A percentile compares a stretch with the other conserved stretches of the same genome.
These are phyloP conservation scores for Gryon sp. DNA, from an alignment of 1,140 invertebrate species.

Conservation along the genomic window DNA sequence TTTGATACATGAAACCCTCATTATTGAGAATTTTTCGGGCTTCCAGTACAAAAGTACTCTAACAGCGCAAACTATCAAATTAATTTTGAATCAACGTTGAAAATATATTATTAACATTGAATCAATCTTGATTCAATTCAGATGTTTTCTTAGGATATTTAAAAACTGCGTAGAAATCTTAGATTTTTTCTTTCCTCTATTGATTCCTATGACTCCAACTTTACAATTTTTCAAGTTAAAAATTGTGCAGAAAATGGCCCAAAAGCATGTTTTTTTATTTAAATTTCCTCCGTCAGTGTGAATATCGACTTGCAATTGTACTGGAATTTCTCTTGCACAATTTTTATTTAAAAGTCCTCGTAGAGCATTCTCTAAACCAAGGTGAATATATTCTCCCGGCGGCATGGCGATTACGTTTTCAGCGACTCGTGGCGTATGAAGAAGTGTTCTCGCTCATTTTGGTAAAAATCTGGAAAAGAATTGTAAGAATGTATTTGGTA, in stretches of 20 bases:
- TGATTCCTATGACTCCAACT: constrained; percentile 9
- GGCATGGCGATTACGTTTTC: not conserved
- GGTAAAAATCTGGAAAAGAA: constrained; percentile 1
- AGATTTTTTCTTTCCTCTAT: constrained; percentile 15
- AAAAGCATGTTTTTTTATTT: constrained; percentile 9
- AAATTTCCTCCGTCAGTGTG: constrained; percentile 15
- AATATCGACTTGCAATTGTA: not conserved
- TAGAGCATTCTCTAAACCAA: constrained; percentile 10
- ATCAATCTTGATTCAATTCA: too few relatives aligned
- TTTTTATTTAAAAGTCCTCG: not conserved
- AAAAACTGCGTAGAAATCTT: constrained; percentile 14
- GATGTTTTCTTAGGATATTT: too few relatives aligned
- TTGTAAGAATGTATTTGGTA: too few relatives aligned
- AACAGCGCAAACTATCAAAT: too few relatives aligned
- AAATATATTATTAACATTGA: too few relatives aligned
- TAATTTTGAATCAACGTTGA: too few relatives aligned
- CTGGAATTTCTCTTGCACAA: not conserved
- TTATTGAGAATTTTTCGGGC: not conserved
- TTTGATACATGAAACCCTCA: not conserved
- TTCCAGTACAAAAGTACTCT: constrained; percentile 8
- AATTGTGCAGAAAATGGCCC: constrained; percentile 20
- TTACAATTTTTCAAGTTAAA: constrained; percentile 1
- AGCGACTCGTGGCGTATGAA: not conserved
- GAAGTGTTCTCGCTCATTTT: not conserved
- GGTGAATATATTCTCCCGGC: constrained; percentile 19